These are phyloP conservation scores for Hassar affinis DNA, from an alignment of 2,113 vertebrate genomes.

Conservation along the genomic window DNA sequence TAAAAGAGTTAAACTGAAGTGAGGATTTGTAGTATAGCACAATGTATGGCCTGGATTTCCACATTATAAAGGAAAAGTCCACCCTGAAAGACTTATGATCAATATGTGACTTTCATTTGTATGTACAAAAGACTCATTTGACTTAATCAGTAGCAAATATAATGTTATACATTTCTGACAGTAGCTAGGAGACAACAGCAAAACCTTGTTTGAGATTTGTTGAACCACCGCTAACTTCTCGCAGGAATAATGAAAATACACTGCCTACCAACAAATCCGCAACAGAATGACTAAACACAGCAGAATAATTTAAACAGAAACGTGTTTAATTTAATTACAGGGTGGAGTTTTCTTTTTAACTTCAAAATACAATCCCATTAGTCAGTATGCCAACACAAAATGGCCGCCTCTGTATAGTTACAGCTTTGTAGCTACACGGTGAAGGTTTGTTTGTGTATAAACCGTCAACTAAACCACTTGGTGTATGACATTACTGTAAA, in stretches of 20 bases:
- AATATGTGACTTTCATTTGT: background rate
- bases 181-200: background rate
- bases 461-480: background rate
- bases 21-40: background rate
- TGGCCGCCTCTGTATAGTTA: background rate
- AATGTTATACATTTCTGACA: background rate
- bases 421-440: background rate
- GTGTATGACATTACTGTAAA: background rate
- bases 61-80: background rate
- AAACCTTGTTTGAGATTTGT: background rate
- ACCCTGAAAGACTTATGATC: background rate
- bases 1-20: background rate
- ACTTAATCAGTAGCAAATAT: background rate
- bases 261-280: background rate
- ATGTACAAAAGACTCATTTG: background rate
- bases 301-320: background rate
- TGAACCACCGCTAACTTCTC: background rate
- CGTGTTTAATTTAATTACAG: background rate
- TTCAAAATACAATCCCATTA: background rate
- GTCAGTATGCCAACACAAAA: background rate
- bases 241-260: background rate
- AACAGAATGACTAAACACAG: background rate
- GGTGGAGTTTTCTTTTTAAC: background rate
- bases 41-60: no score
- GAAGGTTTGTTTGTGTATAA: background rate